A percentile compares a stretch with the other conserved stretches of the same genome.
phyloP scores from a whole-genome alignment of 2,888 invertebrate species.

The Melikaiella ostensackeni region DNA sequence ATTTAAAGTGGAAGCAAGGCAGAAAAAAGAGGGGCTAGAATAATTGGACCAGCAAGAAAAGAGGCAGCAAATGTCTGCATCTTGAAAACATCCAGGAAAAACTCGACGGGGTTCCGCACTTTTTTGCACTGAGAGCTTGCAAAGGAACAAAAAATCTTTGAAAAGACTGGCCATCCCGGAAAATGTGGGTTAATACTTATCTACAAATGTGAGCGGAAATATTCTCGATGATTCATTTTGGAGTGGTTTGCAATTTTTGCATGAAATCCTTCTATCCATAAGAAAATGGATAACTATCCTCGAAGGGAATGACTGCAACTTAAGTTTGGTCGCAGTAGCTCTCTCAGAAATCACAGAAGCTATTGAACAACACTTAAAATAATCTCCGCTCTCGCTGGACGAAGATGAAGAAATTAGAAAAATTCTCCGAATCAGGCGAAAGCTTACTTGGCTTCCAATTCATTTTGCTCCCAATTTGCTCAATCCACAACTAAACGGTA shows the following conservation, averaged over 20 bases:
- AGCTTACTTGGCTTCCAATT: constrained; percentile 42
- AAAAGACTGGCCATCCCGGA: constrained; percentile 44
- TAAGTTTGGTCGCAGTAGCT: background rate
- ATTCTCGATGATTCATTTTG: constrained; percentile 40
- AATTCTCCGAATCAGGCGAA: constrained; percentile 37
- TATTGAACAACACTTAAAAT: background rate
- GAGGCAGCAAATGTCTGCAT: background rate
- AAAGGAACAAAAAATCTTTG: constrained; percentile 44
- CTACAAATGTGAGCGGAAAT: constrained; percentile 4
- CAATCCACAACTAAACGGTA: constrained; percentile 43
- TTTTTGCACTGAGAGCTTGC: constrained; percentile 44
- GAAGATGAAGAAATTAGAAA: constrained; percentile 22
- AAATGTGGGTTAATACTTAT: constrained; percentile 9
- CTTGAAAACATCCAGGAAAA: constrained; percentile 48
- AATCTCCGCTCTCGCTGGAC: constrained; percentile 17
- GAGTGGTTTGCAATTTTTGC: constrained; percentile 5
- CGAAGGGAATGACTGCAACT: background rate
- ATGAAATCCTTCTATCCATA: background rate
- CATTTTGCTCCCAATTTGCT: constrained; percentile 51
- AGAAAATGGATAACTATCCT: background rate
- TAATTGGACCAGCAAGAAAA: background rate
- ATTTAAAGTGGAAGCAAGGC: background rate
- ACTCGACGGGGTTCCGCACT: constrained; percentile 48
- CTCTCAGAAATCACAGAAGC: background rate
- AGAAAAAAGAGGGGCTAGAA: background rate